Percentiles rank a stretch among this genome's conserved stretches.
These are phyloP conservation scores for Torymus auratus DNA, from an alignment of 2,888 invertebrate species.

Conservation along the genomic window DNA sequence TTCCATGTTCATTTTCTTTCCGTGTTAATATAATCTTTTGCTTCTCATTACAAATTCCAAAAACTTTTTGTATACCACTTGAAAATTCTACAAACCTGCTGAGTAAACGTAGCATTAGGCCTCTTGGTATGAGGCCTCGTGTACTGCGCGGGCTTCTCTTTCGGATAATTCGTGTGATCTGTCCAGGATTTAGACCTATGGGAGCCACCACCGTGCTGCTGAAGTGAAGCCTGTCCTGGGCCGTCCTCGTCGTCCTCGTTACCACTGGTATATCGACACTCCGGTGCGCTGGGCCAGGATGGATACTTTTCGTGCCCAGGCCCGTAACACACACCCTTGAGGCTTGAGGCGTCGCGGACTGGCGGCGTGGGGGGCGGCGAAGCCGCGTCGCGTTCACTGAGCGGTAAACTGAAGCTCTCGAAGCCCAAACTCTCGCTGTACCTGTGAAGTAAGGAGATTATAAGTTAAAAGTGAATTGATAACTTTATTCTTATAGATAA, in stretches of 20 bases:
- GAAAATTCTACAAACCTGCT: slow-evolving; percentile 74
- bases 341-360: slow-evolving; percentile 83
- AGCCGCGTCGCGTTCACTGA: slow-evolving; percentile 77
- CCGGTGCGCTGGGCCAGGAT: slow-evolving; percentile 84
- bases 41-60: not conserved
- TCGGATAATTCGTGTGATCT: slow-evolving; percentile 84
- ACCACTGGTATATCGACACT: slow-evolving; percentile 75
- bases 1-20: too few relatives aligned
- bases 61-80: not conserved
- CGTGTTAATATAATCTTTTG: too few relatives aligned
- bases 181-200: slow-evolving; percentile 85
- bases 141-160: slow-evolving; percentile 82
- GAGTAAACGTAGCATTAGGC: slow-evolving; percentile 63
- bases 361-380: slow-evolving; percentile 81
- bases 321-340: slow-evolving; percentile 83
- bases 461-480: too few relatives aligned
- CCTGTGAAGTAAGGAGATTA: slow-evolving; percentile 60
- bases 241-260: slow-evolving; percentile 66
- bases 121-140: slow-evolving; percentile 83
- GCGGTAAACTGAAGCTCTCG: slow-evolving; percentile 74
- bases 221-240: slow-evolving; percentile 64
- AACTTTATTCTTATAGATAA: too few relatives aligned
- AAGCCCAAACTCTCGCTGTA: slow-evolving; percentile 76
- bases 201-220: slow-evolving; percentile 77
- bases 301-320: slow-evolving; percentile 87